Evolutionary conservation across 2,888 invertebrate species (phyloP).

Genomic region (Bedellia somnulentella): DNA sequence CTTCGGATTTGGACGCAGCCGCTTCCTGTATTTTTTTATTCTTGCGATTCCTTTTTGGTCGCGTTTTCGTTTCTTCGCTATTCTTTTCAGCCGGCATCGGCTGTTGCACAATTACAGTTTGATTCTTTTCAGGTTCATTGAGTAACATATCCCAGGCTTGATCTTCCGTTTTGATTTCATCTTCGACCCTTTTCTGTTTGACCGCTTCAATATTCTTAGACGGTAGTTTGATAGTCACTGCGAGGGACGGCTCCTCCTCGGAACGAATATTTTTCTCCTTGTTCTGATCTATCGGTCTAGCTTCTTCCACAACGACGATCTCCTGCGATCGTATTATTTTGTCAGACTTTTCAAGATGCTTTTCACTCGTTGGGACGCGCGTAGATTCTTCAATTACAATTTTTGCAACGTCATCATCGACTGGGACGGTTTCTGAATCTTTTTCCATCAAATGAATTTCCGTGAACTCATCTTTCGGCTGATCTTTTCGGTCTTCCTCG

Average conservation of each 20-base stretch:
- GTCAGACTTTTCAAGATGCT: too few relatives aligned
- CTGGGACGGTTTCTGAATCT: too few relatives aligned
- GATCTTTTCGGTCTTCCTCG: too few relatives aligned
- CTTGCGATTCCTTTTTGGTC: conserved; percentile 34
- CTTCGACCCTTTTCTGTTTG: conserved; percentile 8
- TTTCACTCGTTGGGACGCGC: too few relatives aligned
- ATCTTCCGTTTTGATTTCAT: conserved; percentile 35
- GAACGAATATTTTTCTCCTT: not conserved
- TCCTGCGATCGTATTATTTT: too few relatives aligned
- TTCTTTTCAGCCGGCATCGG: conserved; percentile 15
- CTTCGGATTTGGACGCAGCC: conserved; percentile 29
- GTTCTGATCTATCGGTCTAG: not conserved
- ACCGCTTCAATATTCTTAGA: conserved; percentile 13
- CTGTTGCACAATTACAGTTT: conserved; percentile 14
- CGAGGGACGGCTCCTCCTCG: conserved; percentile 1
- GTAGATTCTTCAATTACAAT: too few relatives aligned
- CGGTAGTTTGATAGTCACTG: conserved; percentile 8
- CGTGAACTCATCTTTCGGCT: too few relatives aligned
- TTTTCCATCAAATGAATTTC: too few relatives aligned
- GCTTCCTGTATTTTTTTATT: conserved; percentile 32
- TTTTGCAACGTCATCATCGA: too few relatives aligned
- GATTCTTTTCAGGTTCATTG: conserved; percentile 26
- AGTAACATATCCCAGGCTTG: conserved; percentile 49
- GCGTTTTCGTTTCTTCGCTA: conserved; percentile 29
- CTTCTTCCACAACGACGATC: too few relatives aligned